Evolutionary conservation across 2,113 vertebrate species (phyloP).

Genomic region (Hippotragus niger): DNA sequence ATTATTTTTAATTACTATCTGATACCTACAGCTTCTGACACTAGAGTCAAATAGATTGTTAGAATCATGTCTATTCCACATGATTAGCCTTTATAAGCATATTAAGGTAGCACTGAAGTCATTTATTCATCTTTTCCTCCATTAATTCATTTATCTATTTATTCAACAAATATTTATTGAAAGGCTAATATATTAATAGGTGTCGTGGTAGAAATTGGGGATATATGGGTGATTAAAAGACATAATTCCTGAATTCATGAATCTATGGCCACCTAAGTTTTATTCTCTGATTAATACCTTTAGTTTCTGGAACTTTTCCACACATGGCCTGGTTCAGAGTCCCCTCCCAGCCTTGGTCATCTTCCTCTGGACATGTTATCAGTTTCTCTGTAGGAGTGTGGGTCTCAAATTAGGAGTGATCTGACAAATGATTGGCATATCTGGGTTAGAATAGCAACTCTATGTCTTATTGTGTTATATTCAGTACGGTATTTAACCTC

Average conservation of each 20-base stretch:
- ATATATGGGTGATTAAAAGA: background rate
- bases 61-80: background rate
- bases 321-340: background rate
- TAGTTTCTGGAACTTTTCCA: slow-evolving; percentile 18
- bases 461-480: background rate
- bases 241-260: background rate
- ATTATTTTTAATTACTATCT: background rate
- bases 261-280: background rate
- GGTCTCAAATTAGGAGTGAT: background rate
- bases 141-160: background rate
- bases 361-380: background rate
- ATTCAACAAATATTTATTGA: slow-evolving; percentile 24
- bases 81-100: background rate
- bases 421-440: background rate
- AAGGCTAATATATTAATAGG: background rate
- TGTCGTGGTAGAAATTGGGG: background rate
- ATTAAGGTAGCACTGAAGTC: background rate
- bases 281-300: background rate
- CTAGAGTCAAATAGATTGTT: background rate
- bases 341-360: background rate
- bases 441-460: background rate
- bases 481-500: background rate
- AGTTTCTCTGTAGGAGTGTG: background rate
- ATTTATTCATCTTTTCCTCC: background rate
- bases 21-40: background rate